These are phyloP conservation scores for Drosophila mercatorum DNA, from an alignment of 2,888 invertebrate genomes.

Conservation along the genomic window DNA sequence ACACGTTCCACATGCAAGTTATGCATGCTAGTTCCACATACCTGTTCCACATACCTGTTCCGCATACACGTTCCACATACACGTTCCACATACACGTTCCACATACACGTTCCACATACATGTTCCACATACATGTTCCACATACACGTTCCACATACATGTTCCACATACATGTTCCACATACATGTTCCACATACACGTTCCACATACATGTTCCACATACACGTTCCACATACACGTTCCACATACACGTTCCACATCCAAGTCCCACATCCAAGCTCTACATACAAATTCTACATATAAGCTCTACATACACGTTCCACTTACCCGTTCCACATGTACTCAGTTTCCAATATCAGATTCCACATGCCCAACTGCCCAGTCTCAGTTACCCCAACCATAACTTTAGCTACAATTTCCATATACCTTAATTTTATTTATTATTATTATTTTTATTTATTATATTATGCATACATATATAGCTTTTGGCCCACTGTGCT, in stretches of 20 bases:
- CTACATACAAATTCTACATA: background rate
- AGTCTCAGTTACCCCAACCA: background rate
- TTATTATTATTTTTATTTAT: background rate
- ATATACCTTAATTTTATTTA: background rate
- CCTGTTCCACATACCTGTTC: background rate
- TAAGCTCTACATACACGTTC: no score
- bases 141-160: background rate
- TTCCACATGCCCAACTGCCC: no score
- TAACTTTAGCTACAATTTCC: background rate
- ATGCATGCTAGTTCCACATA: background rate
- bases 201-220: background rate
- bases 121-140: background rate
- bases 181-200: background rate
- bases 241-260: background rate
- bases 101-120: background rate
- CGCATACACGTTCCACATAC: no score
- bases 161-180: background rate
- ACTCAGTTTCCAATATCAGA: background rate
- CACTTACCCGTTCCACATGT: no score
- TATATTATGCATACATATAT: no score
- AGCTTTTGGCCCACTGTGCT: constrained; percentile 3
- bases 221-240: background rate
- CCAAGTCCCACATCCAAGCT: background rate
- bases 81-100: background rate
- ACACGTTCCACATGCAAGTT: background rate